Evolutionary conservation across 1,140 invertebrate species (phyloP), one percentile per base, ranked within the genome.

Genomic region (Aphelenchoides avenae): DNA sequence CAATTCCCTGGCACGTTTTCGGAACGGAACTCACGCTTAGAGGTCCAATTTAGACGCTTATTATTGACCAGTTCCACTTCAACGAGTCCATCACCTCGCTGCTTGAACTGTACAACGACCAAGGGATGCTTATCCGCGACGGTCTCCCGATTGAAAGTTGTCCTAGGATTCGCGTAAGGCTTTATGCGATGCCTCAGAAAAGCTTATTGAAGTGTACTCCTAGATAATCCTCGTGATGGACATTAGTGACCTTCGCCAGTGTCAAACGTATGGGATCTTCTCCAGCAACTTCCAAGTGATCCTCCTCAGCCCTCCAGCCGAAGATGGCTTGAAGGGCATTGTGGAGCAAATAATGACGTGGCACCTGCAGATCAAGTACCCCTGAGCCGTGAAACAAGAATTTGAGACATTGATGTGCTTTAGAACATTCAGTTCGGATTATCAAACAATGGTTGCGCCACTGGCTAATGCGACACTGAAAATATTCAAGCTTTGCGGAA

Each of bases 391-490:
- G n/a, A n/a, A n/a, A n/a, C n/a, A n/a, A n/a, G n/a, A n/a, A n/a
- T n/a, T n/a, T n/a, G n/a, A n/a, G n/a, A n/a, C n/a, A 6, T 1
- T 5, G 18, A 1, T 57, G 24, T 24, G 22, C 43, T 59, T 1
- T 24, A 61, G 58, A 31, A 58, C 58, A 15, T 61, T 61, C 31
- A 65, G 61, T 20, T 59, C 64, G 5, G 59, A 61, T 36, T 61
- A 61, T 37, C 20, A 34, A 3, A 29, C 31, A 2, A 18, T 61
- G 26, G 61, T 57, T 7, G 22, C 58, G 15, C 15, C 61, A 5
- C 18, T 61, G 27, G 20, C 46, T n/a, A 15, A 39, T 3, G 60
- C 61, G 13, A 11, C 58, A 27, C 7, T 53, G 15, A 40, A 50
- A 24, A 46, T 61, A 11, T 53, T 61, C 31, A 13, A 57, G n/a